These are phyloP conservation scores for Planiliza haematocheilus DNA, from an alignment of 2,113 vertebrate species.

Conservation along the genomic window DNA sequence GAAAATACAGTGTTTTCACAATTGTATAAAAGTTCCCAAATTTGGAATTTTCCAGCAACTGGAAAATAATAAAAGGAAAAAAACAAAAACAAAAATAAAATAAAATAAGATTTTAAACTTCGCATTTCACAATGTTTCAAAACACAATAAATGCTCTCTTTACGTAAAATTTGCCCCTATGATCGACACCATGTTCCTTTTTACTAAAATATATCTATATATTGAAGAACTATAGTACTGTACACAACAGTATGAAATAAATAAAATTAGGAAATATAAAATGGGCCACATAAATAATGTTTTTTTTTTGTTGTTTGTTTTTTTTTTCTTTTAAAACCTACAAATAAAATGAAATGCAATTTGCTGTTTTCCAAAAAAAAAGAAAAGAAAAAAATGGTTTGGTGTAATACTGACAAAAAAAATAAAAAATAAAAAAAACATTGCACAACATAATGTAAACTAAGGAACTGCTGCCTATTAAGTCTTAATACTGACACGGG, in stretches of 20 bases:
- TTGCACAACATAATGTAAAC: conserved; percentile 99
- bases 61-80: conserved; percentile 95
- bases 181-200: conserved; percentile 99
- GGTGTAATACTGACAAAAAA: conserved; percentile 99
- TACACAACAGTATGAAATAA: conserved; percentile 99
- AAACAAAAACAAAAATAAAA: conserved; percentile 99
- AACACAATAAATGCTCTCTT: conserved; percentile 99
- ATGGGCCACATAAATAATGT: conserved; percentile 99
- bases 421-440: conserved; percentile 91
- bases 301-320: conserved; percentile 84
- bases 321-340: conserved; percentile 88
- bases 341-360: conserved; percentile 99
- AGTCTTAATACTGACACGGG: conserved; percentile 99
- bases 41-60: conserved; percentile 99
- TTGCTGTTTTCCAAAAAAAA: conserved; percentile 87
- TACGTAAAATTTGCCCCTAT: conserved; percentile 99
- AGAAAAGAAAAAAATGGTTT: conserved; percentile 88
- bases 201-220: conserved; percentile 99
- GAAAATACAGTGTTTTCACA: conserved; percentile 99
- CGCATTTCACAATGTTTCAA: conserved; percentile 99
- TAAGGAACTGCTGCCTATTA: conserved; percentile 99
- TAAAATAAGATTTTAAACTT: too few relatives aligned
- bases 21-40: conserved; percentile 99
- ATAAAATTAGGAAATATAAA: conserved; percentile 99
- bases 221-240: conserved; percentile 99